Percentiles rank a stretch among this genome's conserved stretches.
These are phyloP conservation scores for Polymixis lichenea DNA, from an alignment of 2,888 invertebrate genomes.

Conservation along the genomic window DNA sequence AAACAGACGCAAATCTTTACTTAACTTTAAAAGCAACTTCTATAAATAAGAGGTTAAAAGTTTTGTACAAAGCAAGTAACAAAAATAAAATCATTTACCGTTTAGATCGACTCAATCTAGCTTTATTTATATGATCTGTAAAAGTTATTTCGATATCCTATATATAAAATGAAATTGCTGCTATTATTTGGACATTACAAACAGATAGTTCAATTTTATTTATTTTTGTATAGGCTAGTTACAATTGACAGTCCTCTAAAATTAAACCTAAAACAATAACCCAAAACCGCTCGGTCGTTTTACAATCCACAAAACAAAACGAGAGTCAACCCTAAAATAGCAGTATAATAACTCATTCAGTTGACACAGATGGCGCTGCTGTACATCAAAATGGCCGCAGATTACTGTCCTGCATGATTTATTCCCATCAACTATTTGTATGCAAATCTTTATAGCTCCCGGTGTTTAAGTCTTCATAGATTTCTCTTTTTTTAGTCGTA, in stretches of 20 bases:
- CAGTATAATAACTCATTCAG: conserved; percentile 87
- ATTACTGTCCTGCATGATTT: conserved; percentile 88
- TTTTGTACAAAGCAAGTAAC: too few species aligned
- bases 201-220: too few species aligned
- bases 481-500: conserved; percentile 52
- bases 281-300: conserved; percentile 21
- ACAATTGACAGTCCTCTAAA: conserved; percentile 9
- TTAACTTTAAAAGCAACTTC: too few species aligned
- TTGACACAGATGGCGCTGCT: conserved; percentile 90
- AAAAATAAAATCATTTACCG: too few species aligned
- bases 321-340: conserved; percentile 76
- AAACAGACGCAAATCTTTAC: too few species aligned
- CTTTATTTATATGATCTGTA: too few species aligned
- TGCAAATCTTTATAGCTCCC: conserved; percentile 80
- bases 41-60: too few species aligned
- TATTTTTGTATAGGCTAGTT: too few species aligned
- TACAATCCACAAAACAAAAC: conserved; percentile 37
- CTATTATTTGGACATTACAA: too few species aligned
- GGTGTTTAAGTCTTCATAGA: conserved; percentile 69
- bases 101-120: too few species aligned
- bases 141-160: too few species aligned
- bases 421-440: conserved; percentile 85
- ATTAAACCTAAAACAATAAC: conserved; percentile 40
- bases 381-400: conserved; percentile 88
- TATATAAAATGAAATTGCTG: too few species aligned